These are phyloP conservation scores for Andrena minutula DNA, from an alignment of 2,888 invertebrate species.

Conservation along the genomic window DNA sequence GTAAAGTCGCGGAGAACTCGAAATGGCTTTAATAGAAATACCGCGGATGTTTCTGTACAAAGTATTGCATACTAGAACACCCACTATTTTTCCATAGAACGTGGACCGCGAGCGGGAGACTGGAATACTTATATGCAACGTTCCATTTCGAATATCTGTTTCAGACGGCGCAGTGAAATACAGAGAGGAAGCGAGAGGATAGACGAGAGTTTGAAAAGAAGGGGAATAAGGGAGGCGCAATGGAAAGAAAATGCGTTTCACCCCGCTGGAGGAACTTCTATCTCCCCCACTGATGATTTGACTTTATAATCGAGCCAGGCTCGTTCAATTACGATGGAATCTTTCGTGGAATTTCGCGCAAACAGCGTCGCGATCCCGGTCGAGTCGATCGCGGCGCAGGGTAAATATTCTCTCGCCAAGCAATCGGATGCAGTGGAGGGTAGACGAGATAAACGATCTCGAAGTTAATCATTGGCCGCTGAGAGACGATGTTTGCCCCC, in stretches of 20 bases:
- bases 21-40: background rate
- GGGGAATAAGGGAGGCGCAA: background rate
- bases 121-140: background rate
- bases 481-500: slow-evolving; percentile 28
- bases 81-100: background rate
- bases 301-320: slow-evolving; percentile 74
- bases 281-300: slow-evolving; percentile 59
- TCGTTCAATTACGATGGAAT: slow-evolving; percentile 72
- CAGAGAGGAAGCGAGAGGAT: background rate
- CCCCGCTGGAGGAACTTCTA: slow-evolving; percentile 28
- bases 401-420: slow-evolving; percentile 52
- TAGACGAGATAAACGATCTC: slow-evolving; percentile 50
- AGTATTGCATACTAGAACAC: background rate
- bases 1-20: slow-evolving; percentile 15
- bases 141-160: background rate
- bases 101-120: background rate
- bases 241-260: slow-evolving; percentile 29
- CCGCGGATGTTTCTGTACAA: background rate
- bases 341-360: slow-evolving; percentile 65
- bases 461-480: slow-evolving; percentile 49
- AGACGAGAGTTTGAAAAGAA: slow-evolving; percentile 4
- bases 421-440: slow-evolving; percentile 34
- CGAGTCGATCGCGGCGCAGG: slow-evolving; percentile 42
- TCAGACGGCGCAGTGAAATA: background rate
- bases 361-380: slow-evolving; percentile 52